Evolutionary conservation across 2,888 invertebrate species (phyloP), one percentile per base, ranked within the genome.

Genomic region (Alcis repandata): DNA sequence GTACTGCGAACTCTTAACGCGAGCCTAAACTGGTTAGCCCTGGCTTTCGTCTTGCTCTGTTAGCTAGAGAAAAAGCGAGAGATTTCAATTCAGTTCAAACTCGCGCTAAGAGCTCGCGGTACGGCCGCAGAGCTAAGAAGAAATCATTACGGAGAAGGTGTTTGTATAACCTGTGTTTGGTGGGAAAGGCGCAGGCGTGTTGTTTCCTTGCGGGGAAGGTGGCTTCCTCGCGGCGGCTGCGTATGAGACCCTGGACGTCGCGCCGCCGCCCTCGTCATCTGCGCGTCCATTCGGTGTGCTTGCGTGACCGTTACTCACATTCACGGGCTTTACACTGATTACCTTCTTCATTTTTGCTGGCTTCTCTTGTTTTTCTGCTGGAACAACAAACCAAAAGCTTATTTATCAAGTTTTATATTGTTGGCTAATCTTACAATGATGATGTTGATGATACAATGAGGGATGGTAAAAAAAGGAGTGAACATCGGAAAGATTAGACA

Each of bases 221-320:
- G 90, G 90, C 79, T 92, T 92, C 76, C 83, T 85, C 67, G 92
- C 91, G 22, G 91, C 92, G 60, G 92, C 93, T 52, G 92, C 92
- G 75, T 91, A 92, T 15, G 93, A 91, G 51, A 90, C 91, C 71
- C 87, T 88, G 68, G 89, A 88, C 56, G 83, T 73, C 33, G 76
- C 69, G 59, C 85, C 86, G 72, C 92, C 86, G 64, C 90, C 85
- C 75, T 92, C 92, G 77, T 92, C 93, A 73, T 91, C 92, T 33
- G 88, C 91, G 70, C 91, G 88, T 38, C 92, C 92, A 70, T 93
- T 93, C 57, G 89, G 92, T 68, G 89, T 87, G 72, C 83, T 87
- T 70, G 86, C 76, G 79, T 91, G 91, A 63, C 92, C 93, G 76
- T 92, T 93, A 81, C 90, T 91, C 80, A 87, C 87, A 59, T 81